A percentile compares a stretch with the other conserved stretches of the same genome.
Conservation (phyloP, 2,797 vertebrate species). For the Anguilla anguilla region DNA sequence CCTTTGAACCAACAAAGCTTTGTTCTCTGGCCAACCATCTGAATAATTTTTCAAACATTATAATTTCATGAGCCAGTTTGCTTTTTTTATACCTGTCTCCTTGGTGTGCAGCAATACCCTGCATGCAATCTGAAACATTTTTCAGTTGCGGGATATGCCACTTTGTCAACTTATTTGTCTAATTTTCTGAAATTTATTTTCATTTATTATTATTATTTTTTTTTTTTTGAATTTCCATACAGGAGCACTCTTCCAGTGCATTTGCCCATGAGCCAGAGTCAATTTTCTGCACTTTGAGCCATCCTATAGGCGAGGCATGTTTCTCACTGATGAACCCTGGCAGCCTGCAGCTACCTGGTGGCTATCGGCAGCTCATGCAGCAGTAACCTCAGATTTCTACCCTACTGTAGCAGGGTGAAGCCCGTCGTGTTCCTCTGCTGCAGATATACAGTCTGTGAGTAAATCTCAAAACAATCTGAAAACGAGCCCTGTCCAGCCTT, state of each 20-base stretch:
- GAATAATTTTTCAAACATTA: constrained; percentile 19
- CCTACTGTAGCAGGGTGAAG: background rate
- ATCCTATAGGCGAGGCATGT: background rate
- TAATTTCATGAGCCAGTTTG: constrained; percentile 17
- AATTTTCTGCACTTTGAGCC: background rate
- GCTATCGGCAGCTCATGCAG: background rate
- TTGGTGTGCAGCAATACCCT: background rate
- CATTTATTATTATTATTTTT: background rate
- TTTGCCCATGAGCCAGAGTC: background rate
- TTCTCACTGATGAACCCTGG: background rate
- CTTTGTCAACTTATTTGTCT: background rate
- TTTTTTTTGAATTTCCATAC: background rate
- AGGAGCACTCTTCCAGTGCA: background rate
- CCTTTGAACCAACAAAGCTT: constrained; percentile 20
- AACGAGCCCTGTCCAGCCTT: background rate
- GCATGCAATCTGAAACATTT: background rate
- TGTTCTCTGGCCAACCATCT: constrained; percentile 13
- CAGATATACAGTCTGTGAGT: background rate
- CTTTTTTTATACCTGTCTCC: background rate
- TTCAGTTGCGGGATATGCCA: background rate
- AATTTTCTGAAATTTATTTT: too few species aligned
- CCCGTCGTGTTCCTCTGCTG: background rate
- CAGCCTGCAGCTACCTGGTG: background rate
- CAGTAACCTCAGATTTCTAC: background rate
- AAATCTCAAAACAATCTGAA: background rate